phyloP scores from a whole-genome alignment of 37 sponge, comb jelly and placozoan species.

The Cladorhizidae sp. region DNA sequence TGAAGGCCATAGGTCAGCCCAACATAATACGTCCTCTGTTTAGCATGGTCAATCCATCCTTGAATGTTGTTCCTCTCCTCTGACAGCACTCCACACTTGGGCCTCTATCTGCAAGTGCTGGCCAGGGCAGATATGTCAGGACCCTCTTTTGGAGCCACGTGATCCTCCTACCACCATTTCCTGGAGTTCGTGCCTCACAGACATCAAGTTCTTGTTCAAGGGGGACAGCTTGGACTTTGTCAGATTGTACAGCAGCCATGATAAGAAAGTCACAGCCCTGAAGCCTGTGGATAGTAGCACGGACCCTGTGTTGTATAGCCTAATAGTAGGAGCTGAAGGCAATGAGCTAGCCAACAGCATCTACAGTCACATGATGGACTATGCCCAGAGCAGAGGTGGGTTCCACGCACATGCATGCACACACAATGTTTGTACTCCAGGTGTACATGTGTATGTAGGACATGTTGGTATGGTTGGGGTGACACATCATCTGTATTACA shows the following conservation, averaged over 20 bases:
- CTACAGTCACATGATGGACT: conserved; percentile 56
- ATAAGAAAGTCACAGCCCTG: not conserved
- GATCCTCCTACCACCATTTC: not conserved
- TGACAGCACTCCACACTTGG: conserved; percentile 41
- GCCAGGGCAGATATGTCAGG: not conserved
- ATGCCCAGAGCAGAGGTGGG: conserved; percentile 44
- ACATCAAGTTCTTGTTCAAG: not conserved
- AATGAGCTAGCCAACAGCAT: conserved; percentile 30
- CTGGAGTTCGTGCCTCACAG: conserved; percentile 19
- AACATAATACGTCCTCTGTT: too few relatives aligned
- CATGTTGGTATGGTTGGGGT: not conserved
- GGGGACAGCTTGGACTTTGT: too few relatives aligned
- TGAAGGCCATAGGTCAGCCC: too few relatives aligned
- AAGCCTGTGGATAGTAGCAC: not conserved
- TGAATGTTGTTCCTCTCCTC: not conserved
- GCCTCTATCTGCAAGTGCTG: conserved; percentile 40
- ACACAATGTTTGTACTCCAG: not conserved
- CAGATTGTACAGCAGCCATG: not conserved
- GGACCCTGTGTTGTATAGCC: not conserved
- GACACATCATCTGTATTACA: not conserved
- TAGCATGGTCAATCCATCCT: too few relatives aligned
- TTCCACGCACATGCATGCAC: not conserved
- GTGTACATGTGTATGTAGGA: not conserved
- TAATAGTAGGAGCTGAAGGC: conserved; percentile 36
- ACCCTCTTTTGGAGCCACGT: not conserved